Percentiles rank a stretch among this genome's conserved stretches.
Evolutionary conservation across 2,113 vertebrate genomes (phyloP).

Genomic region (Recurvirostra avosetta): DNA sequence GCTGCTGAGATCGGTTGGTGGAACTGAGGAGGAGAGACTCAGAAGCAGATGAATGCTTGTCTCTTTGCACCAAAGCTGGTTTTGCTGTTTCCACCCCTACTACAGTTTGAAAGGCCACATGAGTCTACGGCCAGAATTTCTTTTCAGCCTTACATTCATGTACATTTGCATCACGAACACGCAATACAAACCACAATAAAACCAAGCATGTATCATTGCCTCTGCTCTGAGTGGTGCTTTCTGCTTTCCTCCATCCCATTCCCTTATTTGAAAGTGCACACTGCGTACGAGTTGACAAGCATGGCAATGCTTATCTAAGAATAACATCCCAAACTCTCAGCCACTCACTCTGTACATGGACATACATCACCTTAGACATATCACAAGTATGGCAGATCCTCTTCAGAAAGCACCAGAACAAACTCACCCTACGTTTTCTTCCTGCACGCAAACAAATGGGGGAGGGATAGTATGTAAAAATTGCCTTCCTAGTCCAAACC

Average conservation of each 20-base stretch:
- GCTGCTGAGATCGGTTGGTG: background rate
- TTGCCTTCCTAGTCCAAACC: background rate
- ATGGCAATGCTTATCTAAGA: fast-evolving
- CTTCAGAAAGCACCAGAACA: background rate
- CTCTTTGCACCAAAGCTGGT: background rate
- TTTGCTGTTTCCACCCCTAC: background rate
- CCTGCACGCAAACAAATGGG: background rate
- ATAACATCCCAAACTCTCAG: background rate
- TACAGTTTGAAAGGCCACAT: background rate
- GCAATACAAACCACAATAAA: background rate
- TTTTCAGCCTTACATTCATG: background rate
- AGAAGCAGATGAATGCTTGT: background rate
- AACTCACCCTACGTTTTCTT: background rate
- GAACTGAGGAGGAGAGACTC: background rate
- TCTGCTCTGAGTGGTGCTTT: background rate
- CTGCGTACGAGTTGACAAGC: background rate
- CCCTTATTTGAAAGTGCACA: background rate
- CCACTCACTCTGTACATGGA: background rate
- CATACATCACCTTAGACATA: background rate
- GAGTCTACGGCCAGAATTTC: background rate
- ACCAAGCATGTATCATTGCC: background rate
- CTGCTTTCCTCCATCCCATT: background rate
- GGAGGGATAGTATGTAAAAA: background rate
- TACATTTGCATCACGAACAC: background rate
- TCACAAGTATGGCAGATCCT: background rate